Base-by-base conservation (phyloP, 35 echinoderm and acorn worm species). In the Stichopus chloronotus region DNA sequence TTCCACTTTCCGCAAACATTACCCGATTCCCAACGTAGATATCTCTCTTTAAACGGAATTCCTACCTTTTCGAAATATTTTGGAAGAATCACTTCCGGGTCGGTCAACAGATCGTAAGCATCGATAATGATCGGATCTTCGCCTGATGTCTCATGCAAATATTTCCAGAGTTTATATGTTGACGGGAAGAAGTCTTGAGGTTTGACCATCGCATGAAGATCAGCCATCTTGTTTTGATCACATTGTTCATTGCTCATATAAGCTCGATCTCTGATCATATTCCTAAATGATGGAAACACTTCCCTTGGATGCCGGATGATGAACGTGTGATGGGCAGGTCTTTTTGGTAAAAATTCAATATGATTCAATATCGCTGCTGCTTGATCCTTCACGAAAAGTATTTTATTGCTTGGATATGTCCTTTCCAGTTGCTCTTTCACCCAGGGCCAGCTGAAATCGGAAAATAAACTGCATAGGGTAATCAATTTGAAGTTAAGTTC, bases 21-120 rank as follows among this genome's bases (percentile, higher is more conserved):
- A 7, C 16, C 14, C 6, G 59, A 20, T 4, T 89, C 61, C 90
- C 90, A 91, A 25, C 79, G 53, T n/a, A 91, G 63, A 72, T 91
- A 91, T 5, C 52, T 78, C 76, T 91, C 53, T 58, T 79, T 79
- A 25, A 22, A 91, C 5, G 90, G 90, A 55, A 91, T 79, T 17
- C 90, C 72, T 17, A 91, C 21, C 8, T 91, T 20, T 58, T 55
- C n/a, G 58, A 91, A 91, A 53, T 78, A 79, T 72, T 91, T 91
- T 20, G 72, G 90, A 10, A 91, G 52, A 25, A 91, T 78, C 16
- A 20, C 76, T 65, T 79, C 72, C 22, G 90, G 72, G 5, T 91
- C 57, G 16, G 12, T 78, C 2, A 21, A n/a, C 4, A 91, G 4
- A 79, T 91, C 90, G 25, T 91, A 43, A 11, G 68, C 59, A 20